Conservation (phyloP, 2,113 vertebrate species). For the Cephalopterus ornatus region DNA sequence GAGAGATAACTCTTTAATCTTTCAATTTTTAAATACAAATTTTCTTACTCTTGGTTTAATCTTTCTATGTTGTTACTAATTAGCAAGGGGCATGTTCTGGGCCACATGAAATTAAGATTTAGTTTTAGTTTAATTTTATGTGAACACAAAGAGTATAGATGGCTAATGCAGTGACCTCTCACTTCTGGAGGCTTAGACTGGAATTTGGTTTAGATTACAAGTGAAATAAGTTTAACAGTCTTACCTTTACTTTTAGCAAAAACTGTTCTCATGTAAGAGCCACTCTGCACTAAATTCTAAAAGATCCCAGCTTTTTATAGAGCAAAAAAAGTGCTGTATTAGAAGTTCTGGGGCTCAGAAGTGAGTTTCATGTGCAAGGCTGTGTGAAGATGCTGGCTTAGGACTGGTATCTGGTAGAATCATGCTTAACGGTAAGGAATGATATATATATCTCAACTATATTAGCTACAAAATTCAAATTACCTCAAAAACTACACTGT, state of each 20-base stretch:
- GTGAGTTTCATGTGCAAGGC: neutral
- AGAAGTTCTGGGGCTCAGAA: neutral
- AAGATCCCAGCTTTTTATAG: neutral
- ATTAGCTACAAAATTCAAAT: neutral
- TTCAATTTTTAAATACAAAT: constrained; percentile 49
- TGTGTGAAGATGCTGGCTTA: neutral
- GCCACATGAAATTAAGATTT: constrained; percentile 26
- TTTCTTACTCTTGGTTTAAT: constrained; percentile 34
- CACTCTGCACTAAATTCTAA: neutral
- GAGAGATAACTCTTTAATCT: constrained; percentile 42
- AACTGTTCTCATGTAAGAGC: neutral
- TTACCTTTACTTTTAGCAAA: constrained; percentile 17
- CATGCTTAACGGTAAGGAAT: neutral
- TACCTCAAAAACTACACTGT: neutral
- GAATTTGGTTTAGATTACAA: constrained; percentile 25
- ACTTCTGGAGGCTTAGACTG: constrained; percentile 15
- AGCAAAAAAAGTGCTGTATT: neutral
- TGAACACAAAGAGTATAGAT: neutral
- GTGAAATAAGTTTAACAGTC: constrained; percentile 2
- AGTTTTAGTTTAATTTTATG: constrained; percentile 41
- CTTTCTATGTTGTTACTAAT: constrained; percentile 31
- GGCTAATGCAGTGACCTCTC: neutral
- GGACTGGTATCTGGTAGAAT: neutral
- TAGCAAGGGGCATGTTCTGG: constrained; percentile 13
- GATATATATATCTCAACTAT: neutral